phyloP scores from a whole-genome alignment of 2,797 vertebrate species.

The Macroramphosus scolopax region DNA sequence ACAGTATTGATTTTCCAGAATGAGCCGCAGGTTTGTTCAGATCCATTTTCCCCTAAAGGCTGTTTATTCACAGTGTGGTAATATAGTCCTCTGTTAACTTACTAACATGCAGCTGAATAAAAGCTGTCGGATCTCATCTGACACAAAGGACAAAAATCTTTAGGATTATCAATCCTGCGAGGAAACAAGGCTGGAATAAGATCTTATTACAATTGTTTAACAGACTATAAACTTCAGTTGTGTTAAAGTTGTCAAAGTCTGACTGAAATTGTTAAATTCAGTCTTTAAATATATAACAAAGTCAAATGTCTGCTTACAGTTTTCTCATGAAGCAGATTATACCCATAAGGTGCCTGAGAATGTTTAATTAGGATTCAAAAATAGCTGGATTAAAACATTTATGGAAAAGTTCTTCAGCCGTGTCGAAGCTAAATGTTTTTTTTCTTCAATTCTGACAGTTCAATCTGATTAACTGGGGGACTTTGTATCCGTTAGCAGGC shows the following conservation, averaged over 20 bases:
- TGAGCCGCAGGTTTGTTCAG: too few relatives aligned
- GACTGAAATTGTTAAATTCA: not conserved
- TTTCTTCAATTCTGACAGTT: conserved; percentile 47
- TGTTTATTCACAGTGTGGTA: too few relatives aligned
- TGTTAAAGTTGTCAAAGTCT: not conserved
- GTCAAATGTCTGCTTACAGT: conserved; percentile 9
- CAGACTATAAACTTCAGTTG: too few relatives aligned
- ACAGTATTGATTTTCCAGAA: too few relatives aligned
- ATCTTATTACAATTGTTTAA: too few relatives aligned
- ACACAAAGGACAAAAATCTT: too few relatives aligned
- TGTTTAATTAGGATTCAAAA: conserved; percentile 19
- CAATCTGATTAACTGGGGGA: conserved; percentile 58
- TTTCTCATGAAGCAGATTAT: conserved; percentile 41
- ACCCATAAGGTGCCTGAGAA: conserved; percentile 32
- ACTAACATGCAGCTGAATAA: too few relatives aligned
- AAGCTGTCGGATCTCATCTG: too few relatives aligned
- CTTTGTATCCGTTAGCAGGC: conserved; percentile 51
- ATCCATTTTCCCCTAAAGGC: too few relatives aligned
- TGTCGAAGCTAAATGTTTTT: conserved; percentile 44
- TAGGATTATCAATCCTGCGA: too few relatives aligned
- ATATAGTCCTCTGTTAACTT: too few relatives aligned
- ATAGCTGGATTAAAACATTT: conserved; percentile 38
- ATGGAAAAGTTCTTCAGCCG: conserved; percentile 35
- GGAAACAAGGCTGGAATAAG: too few relatives aligned
- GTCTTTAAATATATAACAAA: not conserved